Percentiles rank a stretch among this genome's conserved stretches.
Conservation (phyloP, 2,797 vertebrate genomes). For the Coregonus suidteri region DNA sequence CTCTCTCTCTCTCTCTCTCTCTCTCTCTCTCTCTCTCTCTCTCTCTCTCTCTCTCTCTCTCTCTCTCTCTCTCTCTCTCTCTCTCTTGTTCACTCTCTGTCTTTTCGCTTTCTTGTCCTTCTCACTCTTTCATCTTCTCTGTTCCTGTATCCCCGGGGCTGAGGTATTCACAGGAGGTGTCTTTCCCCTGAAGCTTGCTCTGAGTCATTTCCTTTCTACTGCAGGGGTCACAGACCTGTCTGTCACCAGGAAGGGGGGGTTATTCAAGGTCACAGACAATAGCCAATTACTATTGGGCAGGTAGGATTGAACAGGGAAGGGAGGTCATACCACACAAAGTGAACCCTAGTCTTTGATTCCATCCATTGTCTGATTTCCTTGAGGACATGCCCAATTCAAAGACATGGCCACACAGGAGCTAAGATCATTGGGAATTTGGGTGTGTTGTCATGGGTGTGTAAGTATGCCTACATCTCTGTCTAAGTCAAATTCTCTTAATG, state of each 20-base stretch:
- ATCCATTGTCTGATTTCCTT: background rate
- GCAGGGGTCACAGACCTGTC: background rate
- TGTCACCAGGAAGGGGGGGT: no score
- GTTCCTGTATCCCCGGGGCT: background rate
- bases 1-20: slow-evolving; percentile 11
- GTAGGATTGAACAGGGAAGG: background rate
- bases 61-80: background rate
- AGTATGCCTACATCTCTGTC: no score
- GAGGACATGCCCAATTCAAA: background rate
- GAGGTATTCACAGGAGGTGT: background rate
- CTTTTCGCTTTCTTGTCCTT: background rate
- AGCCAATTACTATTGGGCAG: background rate
- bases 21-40: slow-evolving; percentile 25
- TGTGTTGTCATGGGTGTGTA: background rate
- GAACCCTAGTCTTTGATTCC: background rate
- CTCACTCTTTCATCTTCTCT: background rate
- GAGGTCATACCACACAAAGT: background rate
- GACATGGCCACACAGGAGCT: background rate
- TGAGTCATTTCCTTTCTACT: background rate
- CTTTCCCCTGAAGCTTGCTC: background rate
- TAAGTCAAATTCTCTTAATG: no score
- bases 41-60: background rate
- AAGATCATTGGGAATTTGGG: background rate
- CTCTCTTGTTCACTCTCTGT: background rate
- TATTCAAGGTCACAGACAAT: background rate